phyloP scores from a whole-genome alignment of 2,113 vertebrate species.

The Gulo gulo region DNA sequence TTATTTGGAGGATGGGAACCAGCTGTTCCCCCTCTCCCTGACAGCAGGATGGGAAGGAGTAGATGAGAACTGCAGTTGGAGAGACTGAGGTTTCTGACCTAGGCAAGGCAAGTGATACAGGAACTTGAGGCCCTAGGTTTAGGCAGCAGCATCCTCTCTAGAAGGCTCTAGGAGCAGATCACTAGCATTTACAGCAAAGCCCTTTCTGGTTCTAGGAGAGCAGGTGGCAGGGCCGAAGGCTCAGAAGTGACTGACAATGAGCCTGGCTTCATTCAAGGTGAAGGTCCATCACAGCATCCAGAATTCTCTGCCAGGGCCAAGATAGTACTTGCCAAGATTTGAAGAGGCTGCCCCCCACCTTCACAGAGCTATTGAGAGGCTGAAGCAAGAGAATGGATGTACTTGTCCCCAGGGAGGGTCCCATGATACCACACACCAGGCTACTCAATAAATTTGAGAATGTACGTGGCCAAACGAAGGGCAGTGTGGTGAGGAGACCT shows the following conservation, averaged over 20 bases:
- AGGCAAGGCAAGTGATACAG: neutral
- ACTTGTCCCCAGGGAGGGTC: neutral
- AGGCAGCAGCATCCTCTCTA: neutral
- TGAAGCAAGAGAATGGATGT: neutral
- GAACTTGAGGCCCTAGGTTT: neutral
- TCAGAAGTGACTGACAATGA: neutral
- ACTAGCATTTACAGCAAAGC: neutral
- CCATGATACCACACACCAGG: neutral
- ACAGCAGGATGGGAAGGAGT: slow-evolving; percentile 59
- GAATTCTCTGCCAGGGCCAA: neutral
- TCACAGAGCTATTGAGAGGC: neutral
- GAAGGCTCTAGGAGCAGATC: neutral
- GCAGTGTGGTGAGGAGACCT: neutral
- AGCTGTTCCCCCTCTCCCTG: slow-evolving; percentile 63
- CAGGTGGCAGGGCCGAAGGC: neutral
- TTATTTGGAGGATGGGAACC: slow-evolving; percentile 72
- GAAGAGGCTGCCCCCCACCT: neutral
- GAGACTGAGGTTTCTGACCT: slow-evolving; percentile 33
- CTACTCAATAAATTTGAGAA: neutral
- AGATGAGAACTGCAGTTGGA: neutral
- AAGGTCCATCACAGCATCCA: neutral
- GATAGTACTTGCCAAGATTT: neutral
- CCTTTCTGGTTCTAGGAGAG: neutral
- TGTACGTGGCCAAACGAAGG: neutral
- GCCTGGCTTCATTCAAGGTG: neutral